These are phyloP conservation scores for Chionoecetes opilio DNA, from an alignment of 1,140 invertebrate species.

Conservation along the genomic window DNA sequence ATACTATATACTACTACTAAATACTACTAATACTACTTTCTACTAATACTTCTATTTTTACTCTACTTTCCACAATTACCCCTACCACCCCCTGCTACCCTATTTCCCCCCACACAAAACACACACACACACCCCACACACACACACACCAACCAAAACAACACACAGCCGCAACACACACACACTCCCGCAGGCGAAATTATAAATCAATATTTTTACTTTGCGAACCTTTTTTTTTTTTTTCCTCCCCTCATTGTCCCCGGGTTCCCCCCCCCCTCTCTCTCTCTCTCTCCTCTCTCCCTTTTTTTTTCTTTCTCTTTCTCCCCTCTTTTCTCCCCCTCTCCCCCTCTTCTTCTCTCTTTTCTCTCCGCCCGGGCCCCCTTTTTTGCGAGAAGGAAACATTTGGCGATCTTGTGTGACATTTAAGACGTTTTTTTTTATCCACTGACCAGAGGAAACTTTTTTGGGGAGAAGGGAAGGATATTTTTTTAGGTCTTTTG, in stretches of 20 bases:
- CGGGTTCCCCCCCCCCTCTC: not conserved
- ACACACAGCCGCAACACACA: conserved; percentile 60
- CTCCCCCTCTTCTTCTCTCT: not conserved
- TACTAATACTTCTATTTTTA: not conserved
- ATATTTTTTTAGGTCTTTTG: too few species aligned
- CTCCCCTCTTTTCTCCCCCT: not conserved
- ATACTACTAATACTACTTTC: not conserved
- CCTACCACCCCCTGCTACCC: not conserved
- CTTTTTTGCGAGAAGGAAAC: too few species aligned
- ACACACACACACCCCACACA: not conserved
- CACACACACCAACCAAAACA: not conserved
- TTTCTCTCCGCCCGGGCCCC: too few species aligned
- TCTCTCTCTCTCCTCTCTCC: not conserved
- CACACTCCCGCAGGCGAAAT: conserved; percentile 70
- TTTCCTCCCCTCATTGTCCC: not conserved
- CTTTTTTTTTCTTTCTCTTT: not conserved
- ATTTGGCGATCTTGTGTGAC: too few species aligned
- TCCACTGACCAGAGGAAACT: too few species aligned
- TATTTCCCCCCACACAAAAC: not conserved
- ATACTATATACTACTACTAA: not conserved
- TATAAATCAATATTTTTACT: conserved; percentile 79
- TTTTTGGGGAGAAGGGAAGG: too few species aligned
- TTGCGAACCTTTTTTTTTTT: conserved; percentile 50
- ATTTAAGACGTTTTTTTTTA: too few species aligned
- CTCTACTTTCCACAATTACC: not conserved